phyloP scores from a whole-genome alignment of 1,140 invertebrate species.

The Hyles euphorbiae region DNA sequence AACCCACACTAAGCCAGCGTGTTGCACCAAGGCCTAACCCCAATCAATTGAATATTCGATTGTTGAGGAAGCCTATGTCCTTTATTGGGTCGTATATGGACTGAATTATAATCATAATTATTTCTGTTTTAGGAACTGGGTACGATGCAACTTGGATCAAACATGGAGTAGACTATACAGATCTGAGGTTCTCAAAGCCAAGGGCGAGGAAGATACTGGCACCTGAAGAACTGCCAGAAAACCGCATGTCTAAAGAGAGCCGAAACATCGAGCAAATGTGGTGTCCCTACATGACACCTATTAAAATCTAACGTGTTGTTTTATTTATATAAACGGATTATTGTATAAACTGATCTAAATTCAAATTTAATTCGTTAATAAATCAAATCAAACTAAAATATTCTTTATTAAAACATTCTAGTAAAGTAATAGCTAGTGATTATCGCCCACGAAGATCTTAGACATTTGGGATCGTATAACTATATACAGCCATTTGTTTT shows the following conservation, averaged over 20 bases:
- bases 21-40: too few relatives aligned
- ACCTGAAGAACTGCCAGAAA: constrained; percentile 19
- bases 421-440: too few relatives aligned
- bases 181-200: constrained; percentile 42
- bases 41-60: too few relatives aligned
- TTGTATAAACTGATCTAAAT: background rate
- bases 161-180: constrained; percentile 31
- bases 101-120: background rate
- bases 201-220: constrained; percentile 26
- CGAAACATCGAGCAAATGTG: constrained; percentile 49
- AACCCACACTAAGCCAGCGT: too few relatives aligned
- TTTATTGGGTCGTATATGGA: too few relatives aligned
- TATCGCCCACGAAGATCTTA: too few relatives aligned
- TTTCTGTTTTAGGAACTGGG: constrained; percentile 30
- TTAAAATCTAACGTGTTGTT: constrained; percentile 3
- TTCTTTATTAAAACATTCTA: too few relatives aligned
- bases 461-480: too few relatives aligned
- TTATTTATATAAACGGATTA: background rate
- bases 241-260: constrained; percentile 14
- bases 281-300: constrained; percentile 49
- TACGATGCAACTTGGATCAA: constrained; percentile 35
- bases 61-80: too few relatives aligned
- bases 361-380: too few relatives aligned
- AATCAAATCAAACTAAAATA: too few relatives aligned
- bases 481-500: too few relatives aligned